Evolutionary conservation across 2,113 vertebrate genomes (phyloP).

Genomic region (Dicrurus megarhynchus): DNA sequence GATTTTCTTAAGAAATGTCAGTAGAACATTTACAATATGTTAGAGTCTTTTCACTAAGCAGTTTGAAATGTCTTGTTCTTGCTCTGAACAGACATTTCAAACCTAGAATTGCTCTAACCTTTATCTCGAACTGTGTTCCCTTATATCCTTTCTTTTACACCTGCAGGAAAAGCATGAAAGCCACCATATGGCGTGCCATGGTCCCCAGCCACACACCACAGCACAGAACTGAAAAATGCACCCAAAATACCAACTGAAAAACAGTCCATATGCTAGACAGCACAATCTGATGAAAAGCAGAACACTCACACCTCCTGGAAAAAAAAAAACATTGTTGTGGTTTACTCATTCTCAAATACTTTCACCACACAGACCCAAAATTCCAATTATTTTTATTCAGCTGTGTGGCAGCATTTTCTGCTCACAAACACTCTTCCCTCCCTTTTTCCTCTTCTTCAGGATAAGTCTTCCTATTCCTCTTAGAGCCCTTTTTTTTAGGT

Average conservation of each 20-base stretch:
- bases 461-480: slow-evolving; percentile 24
- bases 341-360: slow-evolving; percentile 46
- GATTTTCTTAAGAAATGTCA: slow-evolving; percentile 68
- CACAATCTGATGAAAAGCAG: slow-evolving; percentile 38
- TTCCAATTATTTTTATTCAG: slow-evolving; percentile 65
- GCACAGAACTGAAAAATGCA: background rate
- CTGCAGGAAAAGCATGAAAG: slow-evolving; percentile 47
- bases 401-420: slow-evolving; percentile 11
- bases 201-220: background rate
- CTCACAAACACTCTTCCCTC: background rate
- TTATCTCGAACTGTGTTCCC: slow-evolving; percentile 3
- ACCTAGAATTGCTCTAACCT: slow-evolving; percentile 39
- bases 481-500: background rate
- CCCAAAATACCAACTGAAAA: slow-evolving; percentile 50
- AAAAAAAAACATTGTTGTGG: background rate
- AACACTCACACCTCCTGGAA: background rate
- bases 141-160: slow-evolving; percentile 34
- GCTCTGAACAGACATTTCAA: slow-evolving; percentile 25
- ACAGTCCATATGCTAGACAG: slow-evolving; percentile 54
- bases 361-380: slow-evolving; percentile 3
- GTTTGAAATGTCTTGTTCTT: slow-evolving; percentile 37
- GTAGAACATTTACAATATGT: slow-evolving; percentile 62
- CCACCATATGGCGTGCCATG: slow-evolving; percentile 12
- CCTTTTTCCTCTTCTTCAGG: slow-evolving; percentile 23
- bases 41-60: slow-evolving; percentile 19